Evolutionary conservation across 2,888 invertebrate species (phyloP).

Genomic region (Scaeva pyrastri): DNA sequence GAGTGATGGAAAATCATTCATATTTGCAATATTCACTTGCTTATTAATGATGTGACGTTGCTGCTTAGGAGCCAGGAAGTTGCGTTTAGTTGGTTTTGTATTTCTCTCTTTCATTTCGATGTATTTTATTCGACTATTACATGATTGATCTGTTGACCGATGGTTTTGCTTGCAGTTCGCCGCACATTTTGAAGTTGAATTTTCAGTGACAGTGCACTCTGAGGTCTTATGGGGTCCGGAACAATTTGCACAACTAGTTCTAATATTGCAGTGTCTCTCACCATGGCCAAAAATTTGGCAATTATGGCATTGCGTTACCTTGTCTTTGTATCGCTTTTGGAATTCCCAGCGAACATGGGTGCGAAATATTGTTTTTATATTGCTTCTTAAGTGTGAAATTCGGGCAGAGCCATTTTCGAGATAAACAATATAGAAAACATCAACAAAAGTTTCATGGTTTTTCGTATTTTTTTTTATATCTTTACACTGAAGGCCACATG

Average conservation of each 20-base stretch:
- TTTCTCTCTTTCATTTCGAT: neutral
- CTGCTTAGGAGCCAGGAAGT: neutral
- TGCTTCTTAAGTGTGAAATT: neutral
- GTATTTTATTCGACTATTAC: neutral
- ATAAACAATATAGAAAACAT: constrained; percentile 17
- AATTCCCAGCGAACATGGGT: constrained; percentile 16
- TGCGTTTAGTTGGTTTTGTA: too few species aligned
- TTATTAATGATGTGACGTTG: neutral
- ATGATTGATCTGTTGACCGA: constrained; percentile 3
- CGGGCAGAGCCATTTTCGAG: constrained; percentile 9
- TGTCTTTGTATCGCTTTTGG: neutral
- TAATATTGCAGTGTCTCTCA: too few species aligned
- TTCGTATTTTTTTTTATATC: neutral
- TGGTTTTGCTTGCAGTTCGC: constrained; percentile 6
- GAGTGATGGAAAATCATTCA: neutral
- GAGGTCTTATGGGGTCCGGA: constrained; percentile 16
- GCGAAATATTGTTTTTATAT: constrained; percentile 13
- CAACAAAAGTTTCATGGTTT: constrained; percentile 11
- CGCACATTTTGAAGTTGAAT: neutral
- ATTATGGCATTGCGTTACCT: constrained; percentile 30
- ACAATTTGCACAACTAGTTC: constrained; percentile 11
- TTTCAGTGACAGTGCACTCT: neutral
- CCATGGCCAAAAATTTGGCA: constrained; percentile 56
- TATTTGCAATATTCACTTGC: neutral
- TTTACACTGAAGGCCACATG: neutral